These are phyloP conservation scores for Pomacea maculata DNA, from an alignment of 1,140 invertebrate genomes.

Conservation along the genomic window DNA sequence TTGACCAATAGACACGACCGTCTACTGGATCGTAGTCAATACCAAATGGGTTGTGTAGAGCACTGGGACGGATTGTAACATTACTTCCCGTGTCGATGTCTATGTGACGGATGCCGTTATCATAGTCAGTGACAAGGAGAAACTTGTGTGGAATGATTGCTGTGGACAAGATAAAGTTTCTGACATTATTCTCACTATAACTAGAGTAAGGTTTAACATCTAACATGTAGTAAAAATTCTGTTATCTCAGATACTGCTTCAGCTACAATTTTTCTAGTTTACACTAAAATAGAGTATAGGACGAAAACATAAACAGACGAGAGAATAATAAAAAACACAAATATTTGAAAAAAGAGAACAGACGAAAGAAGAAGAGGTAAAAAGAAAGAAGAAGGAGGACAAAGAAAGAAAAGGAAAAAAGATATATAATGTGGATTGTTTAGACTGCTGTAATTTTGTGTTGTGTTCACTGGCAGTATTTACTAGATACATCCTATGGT, in stretches of 20 bases:
- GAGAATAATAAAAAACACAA: background rate
- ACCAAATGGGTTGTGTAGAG: background rate
- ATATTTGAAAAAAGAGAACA: no score
- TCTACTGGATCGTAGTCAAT: conserved; percentile 5
- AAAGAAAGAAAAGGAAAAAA: no score
- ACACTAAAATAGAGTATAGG: background rate
- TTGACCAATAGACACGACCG: background rate
- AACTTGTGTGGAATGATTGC: background rate
- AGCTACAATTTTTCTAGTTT: no score
- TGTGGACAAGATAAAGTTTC: background rate
- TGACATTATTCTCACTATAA: no score
- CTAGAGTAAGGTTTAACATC: no score
- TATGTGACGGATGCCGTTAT: background rate
- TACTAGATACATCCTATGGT: no score
- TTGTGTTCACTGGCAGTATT: no score
- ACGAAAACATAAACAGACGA: background rate
- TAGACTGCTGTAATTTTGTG: rapidly evolving
- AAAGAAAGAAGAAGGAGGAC: no score
- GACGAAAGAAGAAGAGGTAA: no score
- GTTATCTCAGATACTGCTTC: no score
- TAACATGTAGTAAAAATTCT: no score
- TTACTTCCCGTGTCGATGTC: background rate
- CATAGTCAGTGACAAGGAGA: background rate
- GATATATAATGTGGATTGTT: no score
- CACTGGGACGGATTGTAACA: background rate